Percentiles rank a stretch among this genome's conserved stretches.
These are phyloP conservation scores for Phrixothrix hirtus DNA, from an alignment of 2,888 invertebrate genomes.

Conservation along the genomic window DNA sequence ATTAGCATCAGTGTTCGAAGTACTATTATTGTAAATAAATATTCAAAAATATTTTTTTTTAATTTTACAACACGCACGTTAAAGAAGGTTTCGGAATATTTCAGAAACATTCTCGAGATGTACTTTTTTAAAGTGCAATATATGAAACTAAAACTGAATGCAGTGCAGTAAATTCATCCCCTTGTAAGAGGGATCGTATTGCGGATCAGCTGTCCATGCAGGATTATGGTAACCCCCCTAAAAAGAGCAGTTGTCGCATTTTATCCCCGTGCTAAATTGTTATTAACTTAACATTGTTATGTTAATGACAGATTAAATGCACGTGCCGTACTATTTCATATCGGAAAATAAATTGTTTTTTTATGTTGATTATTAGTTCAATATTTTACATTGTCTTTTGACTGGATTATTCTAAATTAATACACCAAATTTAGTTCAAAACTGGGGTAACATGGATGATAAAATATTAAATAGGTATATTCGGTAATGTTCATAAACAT, in stretches of 20 bases:
- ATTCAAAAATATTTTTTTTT: no score
- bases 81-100: no score
- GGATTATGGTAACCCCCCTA: constrained; percentile 27
- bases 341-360: constrained; percentile 30
- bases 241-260: constrained; percentile 43
- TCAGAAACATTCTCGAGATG: no score
- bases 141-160: constrained; percentile 1
- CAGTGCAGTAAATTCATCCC: constrained; percentile 18
- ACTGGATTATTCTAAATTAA: not conserved
- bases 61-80: no score
- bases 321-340: constrained; percentile 31
- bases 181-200: constrained; percentile 14
- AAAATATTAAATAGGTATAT: no score
- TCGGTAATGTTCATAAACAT: no score
- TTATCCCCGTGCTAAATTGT: constrained; percentile 42
- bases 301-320: constrained; percentile 40
- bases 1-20: no score
- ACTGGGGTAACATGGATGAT: no score
- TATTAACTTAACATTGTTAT: constrained; percentile 46
- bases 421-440: no score
- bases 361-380: constrained; percentile 24
- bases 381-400: constrained; percentile 42
- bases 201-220: constrained; percentile 26
- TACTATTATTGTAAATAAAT: no score
- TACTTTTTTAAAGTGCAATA: no score